Evolutionary conservation across 1,140 invertebrate genomes (phyloP), one percentile per base, ranked within the genome.

Genomic region (Condylostylus longicornis): DNA sequence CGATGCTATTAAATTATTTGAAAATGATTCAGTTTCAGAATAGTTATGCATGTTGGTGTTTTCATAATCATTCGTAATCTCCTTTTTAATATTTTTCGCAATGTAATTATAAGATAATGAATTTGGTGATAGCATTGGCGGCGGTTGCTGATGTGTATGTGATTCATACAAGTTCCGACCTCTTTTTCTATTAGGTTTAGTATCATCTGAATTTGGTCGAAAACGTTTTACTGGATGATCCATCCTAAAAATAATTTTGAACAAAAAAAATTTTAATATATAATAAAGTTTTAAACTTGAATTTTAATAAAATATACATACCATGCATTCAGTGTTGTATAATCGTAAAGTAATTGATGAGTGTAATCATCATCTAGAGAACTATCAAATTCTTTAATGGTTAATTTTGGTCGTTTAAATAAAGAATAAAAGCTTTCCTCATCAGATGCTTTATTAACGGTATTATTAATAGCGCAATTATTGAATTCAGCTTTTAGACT

Each of bases 151-250:
- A 51, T 74, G 71, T 39, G 68, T 65, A 48, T 73, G 72, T 25
- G 71, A 65, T 20, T 69, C 67, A 53, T 75, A 76, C 35, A 74
- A 58, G 54, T 74, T 72, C 36, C 58, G 53, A 31, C 46, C 36
- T 30, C 58, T 47, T 5, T 48, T 49, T 17, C 50, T 39, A 4
- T 44, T 42, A 30, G 47, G 46, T 35, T 53, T 54, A 18, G 35
- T 38, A 13, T 40, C 28, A 27, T 57, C 54, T 21, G 31, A 52
- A 39, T 69, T 69, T 17, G 61, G 58, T 54, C 75, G 86, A 55
- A 84, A 81, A 47, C 77, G 74, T 59, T 90, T 91, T 21, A 88
- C 82, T 1, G 85, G 83, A 67, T 87, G 80, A 59, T 87, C 78
- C 38, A 88, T 65, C 77, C 77, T 81, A 51, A 32, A 47, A 49